Base-by-base conservation (phyloP, 2,888 invertebrate species). In the Ectobius pallidus region DNA sequence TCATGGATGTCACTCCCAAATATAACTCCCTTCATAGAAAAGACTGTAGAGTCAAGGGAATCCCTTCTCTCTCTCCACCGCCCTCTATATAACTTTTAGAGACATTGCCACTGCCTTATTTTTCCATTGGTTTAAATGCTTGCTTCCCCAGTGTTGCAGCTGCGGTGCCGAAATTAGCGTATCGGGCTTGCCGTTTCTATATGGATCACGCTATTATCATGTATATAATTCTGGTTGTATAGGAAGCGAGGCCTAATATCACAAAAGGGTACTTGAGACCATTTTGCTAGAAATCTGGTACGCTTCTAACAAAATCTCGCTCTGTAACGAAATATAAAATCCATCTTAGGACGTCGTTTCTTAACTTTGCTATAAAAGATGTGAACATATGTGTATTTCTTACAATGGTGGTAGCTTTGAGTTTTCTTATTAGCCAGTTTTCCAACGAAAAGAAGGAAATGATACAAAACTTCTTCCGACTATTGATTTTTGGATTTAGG, bases 301-400 rank as follows among this genome's bases (percentile, higher is more conserved):
- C 63, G 72, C 69, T 69, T 32, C 63, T 69, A 69, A 72, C 69
- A 72, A 72, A 72, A 61, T 72, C 72, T 25, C 16, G 27, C 62
- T 46, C 68, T 72, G 72, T 72, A 69, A 27, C 72, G 72, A 72
- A 72, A 72, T 62, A 42, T 72, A 58, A 62, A 72, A 72, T 72
- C 63, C 69, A 62, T 69, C 69, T 65, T 63, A 42, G 25, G 34
- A 58, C 32, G 58, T 16, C 58, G 27, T 25, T 58, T 30, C 58
- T 58, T 52, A 25, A 46, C 22, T 30, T 58, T 32, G 22, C n/a
- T 65, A 42, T 34, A 63, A 14, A 27, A 49, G 71, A 20, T 20
- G 22, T 9, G 11, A 42, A 14, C 32, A 6, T 70, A 9, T 49
- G 70, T 65, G 52, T 65, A 9, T 6, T 22, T 3, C 2, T 32